These are phyloP conservation scores for Dyspetes luteomarginatus DNA, from an alignment of 2,888 invertebrate genomes.

Conservation along the genomic window DNA sequence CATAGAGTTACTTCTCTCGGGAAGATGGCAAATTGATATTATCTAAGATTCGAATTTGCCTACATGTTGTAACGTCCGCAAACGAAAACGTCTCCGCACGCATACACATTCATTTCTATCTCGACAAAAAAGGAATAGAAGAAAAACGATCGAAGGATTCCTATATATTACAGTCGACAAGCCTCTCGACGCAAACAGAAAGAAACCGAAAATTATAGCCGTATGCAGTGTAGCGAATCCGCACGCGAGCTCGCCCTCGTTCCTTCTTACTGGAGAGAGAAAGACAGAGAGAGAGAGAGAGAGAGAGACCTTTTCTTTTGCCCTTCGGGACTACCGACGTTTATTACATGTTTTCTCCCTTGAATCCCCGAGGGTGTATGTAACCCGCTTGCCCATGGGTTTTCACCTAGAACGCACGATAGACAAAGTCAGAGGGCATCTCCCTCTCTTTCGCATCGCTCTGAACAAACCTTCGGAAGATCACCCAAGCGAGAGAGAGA, in stretches of 20 bases:
- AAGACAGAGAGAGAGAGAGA: too few species aligned
- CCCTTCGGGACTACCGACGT: constrained; percentile 39
- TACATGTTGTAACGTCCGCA: constrained; percentile 8
- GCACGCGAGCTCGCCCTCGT: not conserved
- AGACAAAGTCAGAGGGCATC: constrained; percentile 22
- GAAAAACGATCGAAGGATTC: constrained; percentile 32
- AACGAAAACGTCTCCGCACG: constrained; percentile 7
- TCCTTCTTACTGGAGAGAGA: not conserved
- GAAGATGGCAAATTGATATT: constrained; percentile 65
- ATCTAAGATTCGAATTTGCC: constrained; percentile 25
- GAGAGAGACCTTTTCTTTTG: not conserved
- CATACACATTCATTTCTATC: not conserved
- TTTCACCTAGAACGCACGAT: constrained; percentile 31
- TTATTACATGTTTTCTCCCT: constrained; percentile 57
- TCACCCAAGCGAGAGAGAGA: constrained; percentile 1
- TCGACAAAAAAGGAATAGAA: not conserved
- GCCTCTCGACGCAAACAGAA: not conserved
- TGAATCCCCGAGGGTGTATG: constrained; percentile 53
- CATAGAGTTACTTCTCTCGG: constrained; percentile 14
- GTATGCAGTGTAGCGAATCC: constrained; percentile 8
- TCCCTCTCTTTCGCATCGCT: constrained; percentile 21
- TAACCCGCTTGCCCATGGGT: constrained; percentile 49
- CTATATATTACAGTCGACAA: constrained; percentile 4
- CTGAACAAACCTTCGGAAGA: constrained; percentile 10
- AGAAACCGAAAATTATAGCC: constrained; percentile 32